Base-by-base conservation (phyloP, 2,113 vertebrate species). In the Vanacampus margaritifer region DNA sequence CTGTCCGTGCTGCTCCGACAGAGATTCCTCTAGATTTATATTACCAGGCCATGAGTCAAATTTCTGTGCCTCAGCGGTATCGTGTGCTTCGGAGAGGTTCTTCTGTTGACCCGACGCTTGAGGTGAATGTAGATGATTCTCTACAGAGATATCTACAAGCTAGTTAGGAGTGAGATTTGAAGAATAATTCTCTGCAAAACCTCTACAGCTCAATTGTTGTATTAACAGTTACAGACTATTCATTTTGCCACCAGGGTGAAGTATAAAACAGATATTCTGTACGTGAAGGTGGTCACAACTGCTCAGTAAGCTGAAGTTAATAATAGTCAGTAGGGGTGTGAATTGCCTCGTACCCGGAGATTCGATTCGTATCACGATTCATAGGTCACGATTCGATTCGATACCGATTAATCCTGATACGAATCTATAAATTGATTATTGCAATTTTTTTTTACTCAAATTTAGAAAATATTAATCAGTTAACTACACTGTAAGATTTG, bases 21-120 rank as follows among this genome's bases (percentile, higher is more conserved):
- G 75, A 82, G 79, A 86, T 78, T 81, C 68, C 81, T 73, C 73
- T 50, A 60, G 78, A 80, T 86, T 78, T 78, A 65, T 76, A 80
- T 78, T 72, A 68, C 64, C 24, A 39, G 65, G 68, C 73, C 75
- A 61, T 74, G 72, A 84, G 81, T 84, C 81, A 79, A 67, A 79
- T 69, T 57, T 64, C 63, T 71, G 32, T 65, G 64, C 75, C 71
- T 72, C 71, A 57, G 59, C 3, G 69, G 69, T 61, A 37, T 63
- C 26, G 28, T 16, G n/a, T n/a, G 64, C 74, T 73, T 72, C 67
- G 67, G 62, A 65, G 60, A 50, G 59, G 59, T 72, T 66, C 58
- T 70, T 54, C 73, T 70, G 78, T 78, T 79, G 79, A 83, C 74
- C 76, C 16, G 53, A 66, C 57, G 61, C 65, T 68, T 50, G 68